phyloP scores from a whole-genome alignment of 2,797 vertebrate genomes.

The Eutrigla gurnardus region DNA sequence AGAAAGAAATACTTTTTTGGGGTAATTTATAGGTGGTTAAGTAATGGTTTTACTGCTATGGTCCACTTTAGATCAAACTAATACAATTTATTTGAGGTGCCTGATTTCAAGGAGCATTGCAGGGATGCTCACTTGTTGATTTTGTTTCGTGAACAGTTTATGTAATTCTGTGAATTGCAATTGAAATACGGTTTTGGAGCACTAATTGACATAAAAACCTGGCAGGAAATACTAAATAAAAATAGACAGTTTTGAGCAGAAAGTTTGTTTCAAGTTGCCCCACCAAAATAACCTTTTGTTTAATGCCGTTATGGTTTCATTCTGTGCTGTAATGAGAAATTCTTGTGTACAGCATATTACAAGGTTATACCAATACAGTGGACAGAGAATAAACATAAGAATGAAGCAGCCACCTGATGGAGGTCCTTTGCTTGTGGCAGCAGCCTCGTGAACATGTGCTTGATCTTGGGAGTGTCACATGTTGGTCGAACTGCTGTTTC shows the following conservation, averaged over 20 bases:
- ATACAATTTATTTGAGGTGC: too few species aligned
- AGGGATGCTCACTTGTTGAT: not conserved
- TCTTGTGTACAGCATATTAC: too few species aligned
- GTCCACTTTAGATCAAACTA: too few species aligned
- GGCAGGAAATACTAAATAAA: slow-evolving; percentile 20
- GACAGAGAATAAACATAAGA: not conserved
- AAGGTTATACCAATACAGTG: not conserved
- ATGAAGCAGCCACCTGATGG: not conserved
- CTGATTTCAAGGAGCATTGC: not conserved
- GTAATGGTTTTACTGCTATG: too few species aligned
- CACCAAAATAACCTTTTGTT: not conserved
- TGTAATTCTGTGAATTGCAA: not conserved
- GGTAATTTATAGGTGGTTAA: not conserved
- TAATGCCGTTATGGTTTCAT: not conserved
- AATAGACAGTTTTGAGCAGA: slow-evolving; percentile 17
- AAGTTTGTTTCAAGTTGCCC: not conserved
- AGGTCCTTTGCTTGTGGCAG: not conserved
- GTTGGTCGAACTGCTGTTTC: not conserved
- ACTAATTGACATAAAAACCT: not conserved
- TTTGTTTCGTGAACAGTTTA: not conserved
- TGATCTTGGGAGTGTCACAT: not conserved
- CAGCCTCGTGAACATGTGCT: not conserved
- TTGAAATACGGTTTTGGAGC: too few species aligned
- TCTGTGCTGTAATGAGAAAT: not conserved
- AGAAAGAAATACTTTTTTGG: too few species aligned